Evolutionary conservation across 2,888 invertebrate genomes (phyloP).

Genomic region (Sinotaia quadrata): DNA sequence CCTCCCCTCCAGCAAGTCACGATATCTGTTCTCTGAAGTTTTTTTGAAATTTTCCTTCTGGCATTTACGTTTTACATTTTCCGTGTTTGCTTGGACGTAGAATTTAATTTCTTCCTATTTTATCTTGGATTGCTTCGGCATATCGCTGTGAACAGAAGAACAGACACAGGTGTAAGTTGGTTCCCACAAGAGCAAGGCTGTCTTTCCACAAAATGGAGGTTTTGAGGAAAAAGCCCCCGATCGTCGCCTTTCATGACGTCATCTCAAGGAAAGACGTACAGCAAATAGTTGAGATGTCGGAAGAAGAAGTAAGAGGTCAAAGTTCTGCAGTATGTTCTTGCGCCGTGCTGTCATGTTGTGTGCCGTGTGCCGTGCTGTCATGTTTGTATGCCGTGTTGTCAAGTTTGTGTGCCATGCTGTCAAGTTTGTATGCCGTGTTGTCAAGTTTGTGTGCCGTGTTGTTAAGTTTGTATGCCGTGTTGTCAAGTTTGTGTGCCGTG

Average conservation of each 20-base stretch:
- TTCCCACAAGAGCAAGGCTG: conserved; percentile 2
- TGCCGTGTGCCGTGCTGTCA: too few relatives aligned
- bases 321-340: too few relatives aligned
- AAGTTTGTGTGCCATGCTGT: too few relatives aligned
- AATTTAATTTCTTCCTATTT: neutral
- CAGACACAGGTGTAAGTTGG: conserved; percentile 12
- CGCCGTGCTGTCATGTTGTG: too few relatives aligned
- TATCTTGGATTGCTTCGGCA: neutral
- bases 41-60: too few relatives aligned
- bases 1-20: too few relatives aligned
- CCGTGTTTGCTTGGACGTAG: neutral
- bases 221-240: conserved; percentile 10
- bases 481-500: too few relatives aligned
- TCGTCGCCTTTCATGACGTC: conserved; percentile 23
- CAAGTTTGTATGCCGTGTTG: too few relatives aligned
- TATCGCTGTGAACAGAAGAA: neutral
- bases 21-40: too few relatives aligned
- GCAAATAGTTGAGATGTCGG: neutral
- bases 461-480: too few relatives aligned
- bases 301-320: conserved; percentile 15
- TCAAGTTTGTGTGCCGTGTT: too few relatives aligned
- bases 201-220: conserved; percentile 20
- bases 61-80: neutral
- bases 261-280: neutral
- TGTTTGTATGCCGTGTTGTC: too few relatives aligned